A percentile compares a stretch with the other conserved stretches of the same genome.
Evolutionary conservation across 2,888 invertebrate genomes (phyloP).

Genomic region (Rhogogaster chlorosoma): DNA sequence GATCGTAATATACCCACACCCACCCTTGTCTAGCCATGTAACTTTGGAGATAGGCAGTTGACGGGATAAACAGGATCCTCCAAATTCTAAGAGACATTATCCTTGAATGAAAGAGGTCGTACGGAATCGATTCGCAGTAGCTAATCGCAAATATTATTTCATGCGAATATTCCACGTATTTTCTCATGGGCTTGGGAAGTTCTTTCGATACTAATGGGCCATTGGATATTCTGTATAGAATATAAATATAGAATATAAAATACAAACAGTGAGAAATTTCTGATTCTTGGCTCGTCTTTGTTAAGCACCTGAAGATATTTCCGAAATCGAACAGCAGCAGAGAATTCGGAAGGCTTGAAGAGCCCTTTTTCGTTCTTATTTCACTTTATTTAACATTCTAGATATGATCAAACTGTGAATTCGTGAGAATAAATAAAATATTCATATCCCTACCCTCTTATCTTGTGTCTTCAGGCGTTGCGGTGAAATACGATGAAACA

Average conservation of each 20-base stretch:
- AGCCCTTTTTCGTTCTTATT: background rate
- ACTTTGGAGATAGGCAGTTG: background rate
- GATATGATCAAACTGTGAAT: slow-evolving; percentile 6
- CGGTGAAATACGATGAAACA: background rate
- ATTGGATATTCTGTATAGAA: background rate
- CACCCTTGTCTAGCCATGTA: background rate
- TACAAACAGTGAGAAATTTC: background rate
- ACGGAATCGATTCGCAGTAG: background rate
- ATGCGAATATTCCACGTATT: background rate
- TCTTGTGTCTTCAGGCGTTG: background rate
- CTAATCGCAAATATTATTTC: background rate
- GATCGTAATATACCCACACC: too few species aligned
- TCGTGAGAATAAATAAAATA: background rate
- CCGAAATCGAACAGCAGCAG: background rate
- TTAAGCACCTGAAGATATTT: background rate
- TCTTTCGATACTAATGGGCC: background rate
- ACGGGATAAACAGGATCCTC: background rate
- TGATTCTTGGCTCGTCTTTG: background rate
- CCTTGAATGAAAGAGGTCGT: background rate
- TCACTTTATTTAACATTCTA: background rate
- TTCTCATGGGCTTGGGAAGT: background rate
- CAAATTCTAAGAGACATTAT: background rate
- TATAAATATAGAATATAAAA: background rate
- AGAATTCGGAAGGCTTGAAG: background rate
- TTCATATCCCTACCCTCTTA: background rate